phyloP scores from a whole-genome alignment of 2,888 invertebrate species.

The Amiota mariae region DNA sequence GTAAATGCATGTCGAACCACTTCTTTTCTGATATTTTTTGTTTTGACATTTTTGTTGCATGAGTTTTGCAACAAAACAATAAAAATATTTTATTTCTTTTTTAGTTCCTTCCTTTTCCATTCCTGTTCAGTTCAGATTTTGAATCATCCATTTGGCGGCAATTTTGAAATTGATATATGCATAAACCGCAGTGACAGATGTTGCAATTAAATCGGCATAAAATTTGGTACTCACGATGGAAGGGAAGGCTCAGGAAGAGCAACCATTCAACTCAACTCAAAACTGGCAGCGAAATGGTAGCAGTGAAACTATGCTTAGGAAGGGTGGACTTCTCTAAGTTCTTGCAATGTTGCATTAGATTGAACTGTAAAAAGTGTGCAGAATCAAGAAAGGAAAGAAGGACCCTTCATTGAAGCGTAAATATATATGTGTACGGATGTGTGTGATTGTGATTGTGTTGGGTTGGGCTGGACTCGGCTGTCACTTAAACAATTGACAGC shows the following conservation, averaged over 20 bases:
- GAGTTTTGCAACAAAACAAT: conserved; percentile 31
- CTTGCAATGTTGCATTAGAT: conserved; percentile 22
- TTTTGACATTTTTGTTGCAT: conserved; percentile 60
- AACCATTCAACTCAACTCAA: not conserved
- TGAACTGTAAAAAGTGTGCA: conserved; percentile 26
- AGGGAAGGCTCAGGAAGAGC: not conserved
- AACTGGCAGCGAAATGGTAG: not conserved
- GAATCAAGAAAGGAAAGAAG: conserved; percentile 7
- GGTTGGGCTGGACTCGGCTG: conserved; percentile 57
- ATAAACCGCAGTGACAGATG: conserved; percentile 71
- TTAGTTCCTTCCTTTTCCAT: conserved; percentile 48
- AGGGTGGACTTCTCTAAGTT: conserved; percentile 13
- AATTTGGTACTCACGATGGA: conserved; percentile 43
- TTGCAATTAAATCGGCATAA: conserved; percentile 71
- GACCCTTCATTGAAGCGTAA: not conserved
- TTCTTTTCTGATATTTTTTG: conserved; percentile 39
- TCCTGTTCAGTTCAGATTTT: conserved; percentile 2
- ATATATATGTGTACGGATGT: conserved; percentile 17
- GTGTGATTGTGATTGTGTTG: conserved; percentile 20
- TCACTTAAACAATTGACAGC: conserved; percentile 66
- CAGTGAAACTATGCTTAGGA: not conserved
- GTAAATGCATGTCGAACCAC: too few species aligned
- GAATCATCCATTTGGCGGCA: conserved; percentile 53
- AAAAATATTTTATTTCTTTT: conserved; percentile 64
- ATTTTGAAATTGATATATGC: conserved; percentile 68